Evolutionary conservation across 2,888 invertebrate species (phyloP), one percentile per base, ranked within the genome.

Genomic region (Ochropacha duplaris): DNA sequence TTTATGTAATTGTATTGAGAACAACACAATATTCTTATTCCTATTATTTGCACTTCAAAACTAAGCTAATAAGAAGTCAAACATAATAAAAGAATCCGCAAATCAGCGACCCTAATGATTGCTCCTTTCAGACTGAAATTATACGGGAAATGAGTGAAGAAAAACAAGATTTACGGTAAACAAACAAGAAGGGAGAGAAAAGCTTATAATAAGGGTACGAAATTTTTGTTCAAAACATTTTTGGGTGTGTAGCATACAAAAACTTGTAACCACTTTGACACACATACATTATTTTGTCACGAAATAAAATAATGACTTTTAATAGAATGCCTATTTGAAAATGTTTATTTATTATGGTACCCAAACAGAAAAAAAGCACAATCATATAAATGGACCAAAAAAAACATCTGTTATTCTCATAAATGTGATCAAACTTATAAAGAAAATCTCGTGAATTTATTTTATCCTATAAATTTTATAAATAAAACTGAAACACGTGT

Each of bases 61-160:
- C 44, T 44, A 19, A 44, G 19, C 19, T 19, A 50, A 50, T 50
- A 50, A 50, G 26, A 22, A 26, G n/a, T n/a, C n/a, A 26, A 50
- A 50, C n/a, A 24, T 31, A 2, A 31, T 31, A 31, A 31, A 31
- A 31, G 31, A 31, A 14, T 24, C 22, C n/a, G 22, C 12, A n/a
- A 50, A 50, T 26, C 31, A 31, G 31, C 12, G 28, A 31, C 16
- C 6, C 19, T 12, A 52, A 31, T 16, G 16, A 24, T 24, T 52
- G 52, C 14, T 31, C 52, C 52, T 52, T 52, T 52, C 52, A 52
- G 11, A 14, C 14, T 31, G 22, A 22, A 52, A 52, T 52, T 34
- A 52, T n/a, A 9, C n/a, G 22, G 52, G 52, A 22, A 52, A 34
- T 14, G 52, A 28, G 52, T 52, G 52, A 52, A 51, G 52, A 52